Conservation (phyloP, 2,113 vertebrate genomes). For the Eptesicus fuscus region DNA sequence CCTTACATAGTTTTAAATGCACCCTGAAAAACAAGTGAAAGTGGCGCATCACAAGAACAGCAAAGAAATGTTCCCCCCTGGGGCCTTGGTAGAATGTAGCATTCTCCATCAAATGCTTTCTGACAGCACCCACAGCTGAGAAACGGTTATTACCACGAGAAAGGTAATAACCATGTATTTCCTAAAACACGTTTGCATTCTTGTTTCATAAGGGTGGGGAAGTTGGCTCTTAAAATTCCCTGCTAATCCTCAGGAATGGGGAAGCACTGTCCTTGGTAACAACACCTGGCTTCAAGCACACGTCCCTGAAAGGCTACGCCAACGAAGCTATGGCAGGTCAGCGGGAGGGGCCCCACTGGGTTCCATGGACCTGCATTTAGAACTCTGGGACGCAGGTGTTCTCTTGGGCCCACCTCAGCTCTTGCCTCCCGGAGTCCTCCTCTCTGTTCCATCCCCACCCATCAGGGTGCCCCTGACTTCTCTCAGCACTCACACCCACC, state of each 20-base stretch:
- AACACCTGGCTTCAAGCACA: background rate
- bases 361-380: background rate
- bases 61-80: background rate
- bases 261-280: background rate
- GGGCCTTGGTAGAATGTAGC: background rate
- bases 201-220: background rate
- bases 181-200: background rate
- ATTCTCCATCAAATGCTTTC: background rate
- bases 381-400: background rate
- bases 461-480: accelerated
- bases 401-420: background rate
- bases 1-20: background rate
- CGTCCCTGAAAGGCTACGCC: no score
- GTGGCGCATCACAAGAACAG: background rate
- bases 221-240: background rate
- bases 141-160: background rate
- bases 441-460: background rate
- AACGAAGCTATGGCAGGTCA: background rate
- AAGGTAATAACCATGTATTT: background rate
- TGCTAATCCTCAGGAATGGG: background rate
- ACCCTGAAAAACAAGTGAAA: background rate
- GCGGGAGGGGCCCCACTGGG: background rate
- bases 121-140: background rate
- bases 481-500: background rate
- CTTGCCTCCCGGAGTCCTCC: background rate